These are phyloP conservation scores for Formica aserva DNA, from an alignment of 2,888 invertebrate genomes.

Conservation along the genomic window DNA sequence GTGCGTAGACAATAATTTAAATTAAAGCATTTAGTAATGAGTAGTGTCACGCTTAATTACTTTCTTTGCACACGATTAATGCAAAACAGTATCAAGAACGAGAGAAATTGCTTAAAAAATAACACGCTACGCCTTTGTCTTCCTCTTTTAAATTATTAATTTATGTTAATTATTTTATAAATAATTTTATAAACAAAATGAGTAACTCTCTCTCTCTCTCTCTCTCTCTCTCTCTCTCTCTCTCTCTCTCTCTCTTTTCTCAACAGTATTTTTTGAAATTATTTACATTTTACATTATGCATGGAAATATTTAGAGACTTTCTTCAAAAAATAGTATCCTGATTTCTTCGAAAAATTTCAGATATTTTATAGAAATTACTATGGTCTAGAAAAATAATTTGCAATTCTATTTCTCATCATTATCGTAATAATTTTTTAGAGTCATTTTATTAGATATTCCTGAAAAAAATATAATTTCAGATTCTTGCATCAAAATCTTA, in stretches of 20 bases:
- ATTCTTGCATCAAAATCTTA: slow-evolving; percentile 17
- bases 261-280: not conserved
- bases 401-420: slow-evolving; percentile 5
- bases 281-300: not conserved
- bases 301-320: not conserved
- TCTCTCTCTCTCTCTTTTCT: not conserved
- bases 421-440: slow-evolving; percentile 4
- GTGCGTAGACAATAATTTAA: not conserved
- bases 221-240: too few species aligned
- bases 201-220: not conserved
- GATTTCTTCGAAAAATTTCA: not conserved
- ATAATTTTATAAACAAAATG: not conserved
- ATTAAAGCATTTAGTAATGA: not conserved
- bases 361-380: not conserved
- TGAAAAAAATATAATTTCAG: not conserved
- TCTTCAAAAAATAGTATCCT: not conserved
- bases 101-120: not conserved
- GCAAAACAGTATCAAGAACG: not conserved
- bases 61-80: not conserved
- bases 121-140: not conserved
- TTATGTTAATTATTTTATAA: not conserved
- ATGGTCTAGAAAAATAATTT: slow-evolving; percentile 3
- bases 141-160: not conserved
- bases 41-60: not conserved
- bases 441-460: not conserved